Evolutionary conservation across 30 jellyfish, hydroid and myxozoan species (phyloP), one percentile per base, ranked within the genome.

Genomic region (Catostylus mosaicus): DNA sequence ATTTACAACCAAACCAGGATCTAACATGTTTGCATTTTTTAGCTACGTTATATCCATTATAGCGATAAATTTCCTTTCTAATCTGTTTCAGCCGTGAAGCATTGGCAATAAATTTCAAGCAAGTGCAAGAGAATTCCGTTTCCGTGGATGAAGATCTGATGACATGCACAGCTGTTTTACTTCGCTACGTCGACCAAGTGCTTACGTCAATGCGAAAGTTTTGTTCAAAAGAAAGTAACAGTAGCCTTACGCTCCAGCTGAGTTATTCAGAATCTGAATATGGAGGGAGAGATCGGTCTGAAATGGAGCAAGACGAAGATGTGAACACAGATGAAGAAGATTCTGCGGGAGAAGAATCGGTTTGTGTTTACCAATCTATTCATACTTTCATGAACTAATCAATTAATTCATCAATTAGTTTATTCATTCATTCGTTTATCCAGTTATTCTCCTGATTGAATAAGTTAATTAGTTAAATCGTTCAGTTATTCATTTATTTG

Each of bases 281-380:
- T 38, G 65, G 45, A 16, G 47, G 90, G 43, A 79, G 54, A 33
- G 90, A 79, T 79, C 82, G 82, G 31, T 0, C 65, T 33, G 90
- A 79, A 12, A 45, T 67, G 29, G 90, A 79, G 10, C 16, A 26
- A 19, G 90, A 79, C 45, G 90, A 79, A 9, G 90, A 79, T 32
- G 20, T 79, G 31, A 79, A 84, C 32, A 60, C 76, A 10, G 97
- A 90, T 26, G 96, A 84, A 33, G 98, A 86, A 23, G 97, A 80
- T 16, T 63, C 93, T 0, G 85, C 76, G 19, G 95, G 88, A 19
- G 98, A 92, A 68, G 98, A 86, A 67, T 92, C 96, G 67, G 98
- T 92, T 73, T 24, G 93, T 71, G 11, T 23, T 3, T 30, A 1
- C 0, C 0, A 7, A n/a, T 16, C 67, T 52, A 52, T 10, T n/a